A percentile compares a stretch with the other conserved stretches of the same genome.
Evolutionary conservation across 2,113 vertebrate species (phyloP).

Genomic region (Dasyornis broadbenti): DNA sequence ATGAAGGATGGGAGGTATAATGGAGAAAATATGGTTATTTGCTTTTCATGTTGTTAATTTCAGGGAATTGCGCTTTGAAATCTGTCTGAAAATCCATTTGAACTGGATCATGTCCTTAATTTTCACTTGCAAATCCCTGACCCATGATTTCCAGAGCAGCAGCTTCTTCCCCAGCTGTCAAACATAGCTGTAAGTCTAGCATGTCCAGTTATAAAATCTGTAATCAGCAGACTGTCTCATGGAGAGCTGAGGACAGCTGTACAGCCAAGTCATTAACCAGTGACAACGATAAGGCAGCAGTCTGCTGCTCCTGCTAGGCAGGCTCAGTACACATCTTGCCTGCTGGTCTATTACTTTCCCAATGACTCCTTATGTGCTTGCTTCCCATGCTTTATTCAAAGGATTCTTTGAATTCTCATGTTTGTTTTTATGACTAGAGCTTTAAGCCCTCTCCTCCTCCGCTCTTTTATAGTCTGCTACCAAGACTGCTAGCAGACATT

Average conservation of each 20-base stretch:
- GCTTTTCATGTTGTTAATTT: neutral
- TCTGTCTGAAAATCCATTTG: neutral
- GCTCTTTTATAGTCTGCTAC: neutral
- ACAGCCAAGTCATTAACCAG: neutral
- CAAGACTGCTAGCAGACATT: neutral
- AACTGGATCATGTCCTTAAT: neutral
- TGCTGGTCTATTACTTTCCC: neutral
- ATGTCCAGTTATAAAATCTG: neutral
- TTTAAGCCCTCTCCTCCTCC: neutral
- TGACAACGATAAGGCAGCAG: neutral
- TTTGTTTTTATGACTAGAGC: neutral
- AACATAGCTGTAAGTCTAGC: neutral
- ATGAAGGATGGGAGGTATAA: neutral
- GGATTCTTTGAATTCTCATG: neutral
- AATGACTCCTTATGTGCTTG: neutral
- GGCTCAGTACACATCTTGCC: neutral
- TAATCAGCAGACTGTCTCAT: neutral
- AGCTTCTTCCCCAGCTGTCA: neutral
- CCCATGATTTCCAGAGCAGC: neutral
- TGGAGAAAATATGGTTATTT: neutral
- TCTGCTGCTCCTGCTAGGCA: neutral
- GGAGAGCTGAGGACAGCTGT: neutral
- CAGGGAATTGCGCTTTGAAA: neutral
- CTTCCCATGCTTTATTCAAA: neutral
- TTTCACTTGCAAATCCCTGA: neutral